phyloP scores from a whole-genome alignment of 2,113 vertebrate genomes.

The human (Homo sapiens) region DNA sequence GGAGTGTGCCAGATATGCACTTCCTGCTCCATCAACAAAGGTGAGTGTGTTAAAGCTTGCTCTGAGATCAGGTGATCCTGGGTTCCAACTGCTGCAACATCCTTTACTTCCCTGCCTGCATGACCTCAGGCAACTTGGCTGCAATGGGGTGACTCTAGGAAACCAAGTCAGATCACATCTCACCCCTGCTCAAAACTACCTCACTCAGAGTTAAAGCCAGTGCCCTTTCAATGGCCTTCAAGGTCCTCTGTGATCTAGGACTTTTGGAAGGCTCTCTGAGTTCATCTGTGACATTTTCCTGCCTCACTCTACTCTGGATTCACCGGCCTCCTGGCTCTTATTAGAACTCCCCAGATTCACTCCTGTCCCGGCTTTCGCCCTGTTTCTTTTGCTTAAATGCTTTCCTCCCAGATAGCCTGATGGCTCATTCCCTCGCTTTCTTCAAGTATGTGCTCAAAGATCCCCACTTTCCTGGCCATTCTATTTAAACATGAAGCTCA shows the following conservation, averaged over 20 bases:
- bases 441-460: not conserved
- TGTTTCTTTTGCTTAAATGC: not conserved
- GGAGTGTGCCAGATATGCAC: accelerated
- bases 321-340: not conserved
- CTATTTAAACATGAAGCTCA: not conserved
- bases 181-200: not conserved
- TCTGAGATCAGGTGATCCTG: not conserved
- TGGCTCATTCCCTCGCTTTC: not conserved
- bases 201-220: not conserved
- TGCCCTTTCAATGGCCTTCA: not conserved
- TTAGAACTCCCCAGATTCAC: not conserved
- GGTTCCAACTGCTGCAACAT: not conserved
- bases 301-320: not conserved
- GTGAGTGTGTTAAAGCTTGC: not conserved
- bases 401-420: not conserved
- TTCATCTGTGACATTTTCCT: not conserved
- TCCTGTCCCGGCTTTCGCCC: not conserved
- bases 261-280: not conserved
- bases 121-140: not conserved
- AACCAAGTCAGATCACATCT: not conserved
- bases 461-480: not conserved
- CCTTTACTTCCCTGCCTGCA: not conserved
- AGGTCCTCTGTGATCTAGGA: not conserved
- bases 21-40: not conserved
- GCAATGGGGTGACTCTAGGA: not conserved